A percentile compares a stretch with the other conserved stretches of the same genome.
Conservation (phyloP, 2,888 invertebrate genomes). For the Patella depressa region DNA sequence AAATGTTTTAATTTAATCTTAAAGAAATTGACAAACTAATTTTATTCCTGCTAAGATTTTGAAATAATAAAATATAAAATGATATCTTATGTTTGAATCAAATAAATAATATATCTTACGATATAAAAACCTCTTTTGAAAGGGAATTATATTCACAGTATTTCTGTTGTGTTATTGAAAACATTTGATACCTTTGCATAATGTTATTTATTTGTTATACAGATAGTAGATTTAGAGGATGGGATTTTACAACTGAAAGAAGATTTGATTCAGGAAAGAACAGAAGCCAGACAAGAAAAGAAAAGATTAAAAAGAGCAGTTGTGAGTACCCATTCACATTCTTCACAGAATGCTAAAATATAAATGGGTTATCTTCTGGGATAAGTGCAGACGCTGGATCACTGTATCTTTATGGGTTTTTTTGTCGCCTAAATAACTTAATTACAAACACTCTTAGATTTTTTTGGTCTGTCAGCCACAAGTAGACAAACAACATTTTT, state of each 20-base stretch:
- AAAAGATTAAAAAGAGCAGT: conserved; percentile 66
- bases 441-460: too few relatives aligned
- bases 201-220: conserved; percentile 9
- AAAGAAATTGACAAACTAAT: too few relatives aligned
- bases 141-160: not conserved
- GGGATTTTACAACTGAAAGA: conserved; percentile 70
- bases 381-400: too few relatives aligned
- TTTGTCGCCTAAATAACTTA: too few relatives aligned
- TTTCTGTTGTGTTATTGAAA: not conserved
- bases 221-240: conserved; percentile 71
- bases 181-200: not conserved
- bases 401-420: too few relatives aligned
- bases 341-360: not conserved
- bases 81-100: not conserved
- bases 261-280: conserved; percentile 69
- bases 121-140: not conserved
- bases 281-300: conserved; percentile 68
- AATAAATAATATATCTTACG: not conserved
- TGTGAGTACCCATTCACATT: conserved; percentile 47
- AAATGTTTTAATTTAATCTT: too few relatives aligned
- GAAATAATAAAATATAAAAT: too few relatives aligned
- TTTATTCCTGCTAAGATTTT: too few relatives aligned
- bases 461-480: too few relatives aligned
- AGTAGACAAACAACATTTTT: too few relatives aligned
- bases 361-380: too few relatives aligned